Base-by-base conservation (phyloP, 1,140 invertebrate genomes). In the Eciton burchellii region DNA sequence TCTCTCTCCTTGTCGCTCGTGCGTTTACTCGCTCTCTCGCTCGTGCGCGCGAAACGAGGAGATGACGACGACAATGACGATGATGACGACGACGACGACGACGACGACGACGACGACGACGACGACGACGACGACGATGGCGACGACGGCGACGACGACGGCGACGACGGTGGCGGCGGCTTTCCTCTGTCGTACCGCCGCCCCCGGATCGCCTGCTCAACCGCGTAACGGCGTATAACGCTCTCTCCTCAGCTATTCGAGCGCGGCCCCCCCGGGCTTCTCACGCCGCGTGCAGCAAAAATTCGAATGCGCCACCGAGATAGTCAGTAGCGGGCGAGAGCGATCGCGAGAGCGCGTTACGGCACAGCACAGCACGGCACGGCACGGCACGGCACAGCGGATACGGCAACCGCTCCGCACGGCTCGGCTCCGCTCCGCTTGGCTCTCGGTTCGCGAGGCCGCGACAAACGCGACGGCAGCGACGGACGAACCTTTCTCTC, bases 31-130 rank as follows among this genome's bases (percentile, higher is more conserved):
- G 43, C 66, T 81, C 66, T 24, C 43, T 81, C 77, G 59, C 57
- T 87, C 73, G 66, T 84, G 66, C 81, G 84, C 81, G 81, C 84
- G 68, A 87, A 86, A 86, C 74, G 52, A 74, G 43, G 79, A 84
- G 43, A 16, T 26, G 41, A 72, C 54, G 70, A 11, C 59, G 35
- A 35, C 35, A 35, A 35, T 6, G 35, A 3, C 35, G 35, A 35
- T 3, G 35, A 35, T 6, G 35, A 35, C 2, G 35, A 6, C 35
- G 6, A 35, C 35, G 43, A 81, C 83, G 52, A 8, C 68, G 71
- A 11, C 73, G 73, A 81, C 73, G 73, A 82, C 85, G 35, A 35
- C 2, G 35, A 6, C 35, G 6, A 35, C 35, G 43, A 81, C 83
- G 52, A 8, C 68, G 71, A 11, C 73, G 73, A 81, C 73, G 73